A percentile compares a stretch with the other conserved stretches of the same genome.
Evolutionary conservation across 2,888 invertebrate genomes (phyloP).

Genomic region (Morinoia aosen): DNA sequence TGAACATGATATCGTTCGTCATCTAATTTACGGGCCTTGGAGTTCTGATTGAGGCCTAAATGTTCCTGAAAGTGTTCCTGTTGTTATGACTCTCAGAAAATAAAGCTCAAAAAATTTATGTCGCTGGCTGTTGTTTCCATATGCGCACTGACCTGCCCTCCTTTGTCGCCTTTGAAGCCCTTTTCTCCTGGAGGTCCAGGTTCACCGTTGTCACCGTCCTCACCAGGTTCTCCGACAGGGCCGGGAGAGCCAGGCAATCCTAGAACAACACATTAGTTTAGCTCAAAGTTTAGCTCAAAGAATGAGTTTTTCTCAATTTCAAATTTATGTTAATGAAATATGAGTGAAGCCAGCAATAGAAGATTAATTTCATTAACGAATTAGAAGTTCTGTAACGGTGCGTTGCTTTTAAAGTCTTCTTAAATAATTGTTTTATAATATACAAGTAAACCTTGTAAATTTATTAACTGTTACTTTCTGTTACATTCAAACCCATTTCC

Average conservation of each 20-base stretch:
- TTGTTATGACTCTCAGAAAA: too few species aligned
- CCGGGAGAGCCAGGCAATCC: conserved; percentile 82
- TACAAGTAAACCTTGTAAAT: not conserved
- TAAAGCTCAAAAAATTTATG: too few species aligned
- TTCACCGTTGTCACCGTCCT: conserved; percentile 89
- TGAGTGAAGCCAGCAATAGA: not conserved
- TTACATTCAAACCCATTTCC: too few species aligned
- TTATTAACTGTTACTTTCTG: not conserved
- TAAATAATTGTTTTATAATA: too few species aligned
- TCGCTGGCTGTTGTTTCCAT: not conserved
- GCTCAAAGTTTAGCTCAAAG: too few species aligned
- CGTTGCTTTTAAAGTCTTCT: not conserved
- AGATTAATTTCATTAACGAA: not conserved
- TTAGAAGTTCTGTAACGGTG: not conserved
- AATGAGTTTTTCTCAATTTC: not conserved
- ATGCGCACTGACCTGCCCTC: conserved; percentile 74
- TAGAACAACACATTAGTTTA: conserved; percentile 16
- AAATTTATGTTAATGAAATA: not conserved
- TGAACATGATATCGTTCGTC: not conserved
- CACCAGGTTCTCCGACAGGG: conserved; percentile 84
- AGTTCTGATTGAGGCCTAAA: too few species aligned
- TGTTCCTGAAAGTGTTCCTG: too few species aligned
- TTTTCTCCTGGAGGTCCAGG: conserved; percentile 85
- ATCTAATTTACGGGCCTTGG: not conserved
- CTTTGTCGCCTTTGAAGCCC: conserved; percentile 85